Evolutionary conservation across 2,888 invertebrate species (phyloP).

Genomic region (Rhorus exstirpatorius): DNA sequence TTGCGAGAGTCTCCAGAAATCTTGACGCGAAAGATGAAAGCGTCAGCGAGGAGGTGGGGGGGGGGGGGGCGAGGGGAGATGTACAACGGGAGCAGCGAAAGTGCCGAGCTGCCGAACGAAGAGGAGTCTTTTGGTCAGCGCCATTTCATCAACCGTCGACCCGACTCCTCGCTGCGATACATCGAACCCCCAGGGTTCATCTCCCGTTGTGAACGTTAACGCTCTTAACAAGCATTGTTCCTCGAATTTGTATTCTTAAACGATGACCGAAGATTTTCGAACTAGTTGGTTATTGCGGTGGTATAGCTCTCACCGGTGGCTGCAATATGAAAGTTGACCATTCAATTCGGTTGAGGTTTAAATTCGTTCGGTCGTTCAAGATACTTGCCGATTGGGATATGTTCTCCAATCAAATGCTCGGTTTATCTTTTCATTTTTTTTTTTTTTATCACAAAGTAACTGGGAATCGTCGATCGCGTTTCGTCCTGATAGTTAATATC

Average conservation of each 20-base stretch:
- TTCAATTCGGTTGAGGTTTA: too few species aligned
- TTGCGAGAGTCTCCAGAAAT: conserved; percentile 45
- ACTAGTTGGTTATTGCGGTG: conserved; percentile 79
- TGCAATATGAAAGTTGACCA: too few species aligned
- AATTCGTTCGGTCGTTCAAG: too few species aligned
- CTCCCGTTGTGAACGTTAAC: conserved; percentile 82
- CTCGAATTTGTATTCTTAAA: conserved; percentile 83
- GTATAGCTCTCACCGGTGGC: conserved; percentile 27
- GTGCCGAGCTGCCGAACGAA: conserved; percentile 35
- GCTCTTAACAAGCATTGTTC: conserved; percentile 79
- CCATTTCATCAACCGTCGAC: conserved; percentile 29
- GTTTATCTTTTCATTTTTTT: neutral
- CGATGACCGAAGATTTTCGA: conserved; percentile 77
- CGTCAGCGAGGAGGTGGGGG: conserved; percentile 7
- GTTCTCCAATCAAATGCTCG: too few species aligned
- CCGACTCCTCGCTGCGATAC: conserved; percentile 62
- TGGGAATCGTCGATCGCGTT: conserved; percentile 11
- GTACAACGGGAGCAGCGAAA: conserved; percentile 50
- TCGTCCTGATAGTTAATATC: conserved; percentile 35
- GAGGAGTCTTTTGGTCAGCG: conserved; percentile 28
- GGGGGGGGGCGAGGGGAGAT: too few species aligned
- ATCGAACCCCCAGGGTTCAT: conserved; percentile 60
- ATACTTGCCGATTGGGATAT: too few species aligned
- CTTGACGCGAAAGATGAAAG: conserved; percentile 55
- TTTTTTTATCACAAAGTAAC: neutral